phyloP scores from a whole-genome alignment of 2,113 vertebrate species.

The Salvator merianae region DNA sequence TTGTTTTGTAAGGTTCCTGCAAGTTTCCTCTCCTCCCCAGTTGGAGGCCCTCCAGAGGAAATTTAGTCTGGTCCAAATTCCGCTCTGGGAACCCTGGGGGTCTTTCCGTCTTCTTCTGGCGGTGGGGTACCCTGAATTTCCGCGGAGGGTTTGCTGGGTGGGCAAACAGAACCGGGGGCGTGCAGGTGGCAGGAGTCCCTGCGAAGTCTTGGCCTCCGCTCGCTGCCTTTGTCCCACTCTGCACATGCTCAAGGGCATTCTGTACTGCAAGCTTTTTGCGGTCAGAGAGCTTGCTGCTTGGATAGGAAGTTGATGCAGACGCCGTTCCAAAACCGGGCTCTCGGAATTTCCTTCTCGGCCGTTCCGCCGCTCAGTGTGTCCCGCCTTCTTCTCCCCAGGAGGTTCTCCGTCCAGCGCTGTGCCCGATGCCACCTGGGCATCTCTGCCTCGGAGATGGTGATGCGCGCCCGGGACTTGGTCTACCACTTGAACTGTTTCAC shows the following conservation, averaged over 20 bases:
- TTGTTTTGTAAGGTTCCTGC: no score
- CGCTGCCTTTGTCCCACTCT: not conserved
- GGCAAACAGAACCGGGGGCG: no score
- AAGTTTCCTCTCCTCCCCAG: not conserved
- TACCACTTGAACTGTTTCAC: slow-evolving; percentile 99
- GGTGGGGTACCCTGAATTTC: no score
- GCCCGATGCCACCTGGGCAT: slow-evolving; percentile 97
- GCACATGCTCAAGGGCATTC: not conserved
- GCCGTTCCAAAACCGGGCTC: no score
- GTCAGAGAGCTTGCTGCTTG: not conserved
- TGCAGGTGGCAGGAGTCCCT: no score
- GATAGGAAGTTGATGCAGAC: not conserved
- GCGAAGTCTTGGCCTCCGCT: no score
- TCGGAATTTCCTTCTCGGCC: not conserved
- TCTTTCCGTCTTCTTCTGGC: not conserved
- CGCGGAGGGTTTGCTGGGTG: no score
- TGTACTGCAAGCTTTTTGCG: not conserved
- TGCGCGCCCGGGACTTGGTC: slow-evolving; percentile 96
- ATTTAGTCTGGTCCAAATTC: not conserved
- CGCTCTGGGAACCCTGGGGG: not conserved
- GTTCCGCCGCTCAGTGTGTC: no score
- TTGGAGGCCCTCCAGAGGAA: not conserved
- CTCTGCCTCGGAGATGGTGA: slow-evolving; percentile 99
- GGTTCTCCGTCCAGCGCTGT: slow-evolving; percentile 98
- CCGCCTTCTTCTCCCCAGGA: slow-evolving; percentile 78